Evolutionary conservation across 2,797 vertebrate species (phyloP), one percentile per base, ranked within the genome.

Genomic region (Sus cebifrons): DNA sequence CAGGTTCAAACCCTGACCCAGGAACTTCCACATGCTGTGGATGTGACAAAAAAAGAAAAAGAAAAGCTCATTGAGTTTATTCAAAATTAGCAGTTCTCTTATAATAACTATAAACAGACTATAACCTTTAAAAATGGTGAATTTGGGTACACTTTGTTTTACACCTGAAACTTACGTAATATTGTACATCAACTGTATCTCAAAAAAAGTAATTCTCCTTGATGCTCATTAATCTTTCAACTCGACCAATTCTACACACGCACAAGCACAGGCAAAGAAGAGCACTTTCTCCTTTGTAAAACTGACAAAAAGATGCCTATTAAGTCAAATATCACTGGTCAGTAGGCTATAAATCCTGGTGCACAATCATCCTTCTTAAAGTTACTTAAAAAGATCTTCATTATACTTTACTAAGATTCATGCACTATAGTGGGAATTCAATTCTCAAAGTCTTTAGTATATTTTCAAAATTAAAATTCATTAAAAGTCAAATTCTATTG

Each of bases 11-110:
- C 44, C 6, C 44, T 49, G 44, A 5, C 44, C 44, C 9, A 10
- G 44, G 44, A 49, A 49, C 1, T 49, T 49, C 44, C 44, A 49
- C 44, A 49, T 49, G 44, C 44, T 49, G 44, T 49, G 44, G 44
- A 10, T 49, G 44, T 49, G 44, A 49, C 44, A 49, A 49, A 49
- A 49, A 49, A 49, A 49, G 44, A 49, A 49, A 49, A 49, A 49
- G 44, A 89, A 93, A 83, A 73, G 23, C 32, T 20, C 52, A 92
- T 1, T 25, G 62, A 60, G 77, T n/a, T 89, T 92, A 84, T 67
- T 74, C 18, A 91, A 94, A 92, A 81, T 58, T 96, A 97, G 56
- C 44, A 52, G 88, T 84, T 89, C 36, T 96, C 82, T 78, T 78
- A 4, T 23, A 56, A 58, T 58, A 36, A 58, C 54, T 58, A 79